Evolutionary conservation across 1,140 invertebrate species (phyloP), one percentile per base, ranked within the genome.

Genomic region (Cylas formicarius): DNA sequence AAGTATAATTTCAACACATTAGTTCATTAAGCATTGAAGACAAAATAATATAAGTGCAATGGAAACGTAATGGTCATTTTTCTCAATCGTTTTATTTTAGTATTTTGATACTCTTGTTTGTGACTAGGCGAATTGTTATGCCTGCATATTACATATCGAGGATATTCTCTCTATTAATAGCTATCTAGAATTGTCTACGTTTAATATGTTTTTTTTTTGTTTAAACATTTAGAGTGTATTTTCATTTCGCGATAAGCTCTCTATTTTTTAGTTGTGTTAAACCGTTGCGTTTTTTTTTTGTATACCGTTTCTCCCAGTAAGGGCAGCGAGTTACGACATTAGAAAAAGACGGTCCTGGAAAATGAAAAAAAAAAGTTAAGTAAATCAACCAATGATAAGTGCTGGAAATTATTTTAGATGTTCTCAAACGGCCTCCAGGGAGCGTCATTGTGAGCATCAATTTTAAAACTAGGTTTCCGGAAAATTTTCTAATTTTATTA

Each of bases 51-150:
- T 48, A 55, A 55, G 52, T 56, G 53, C 37, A 50, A 53, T 52
- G 53, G 53, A 55, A 57, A 57, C 46, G 38, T 22, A 42, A 34
- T 39, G 40, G 23, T 43, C 44, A 22, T 27, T 31, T 46, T 22
- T 27, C 44, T 40, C 37, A 36, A 47, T 43, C 34, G 32, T 50
- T 36, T 26, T 41, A 23, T 46, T 41, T 46, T 38, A 24, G 50
- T 58, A 55, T 56, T 58, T 58, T 58, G 54, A 52, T 56, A 58
- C 54, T 58, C 52, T 49, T 53, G 35, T 37, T 37, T n/a, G 39
- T 51, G 53, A 48, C 52, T 54, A 51, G 45, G 36, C 45, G 42
- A 40, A 51, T 27, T 34, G 31, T 48, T 31, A 45, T 29, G 41
- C 53, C 44, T 54, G 48, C 37, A 50, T 44, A 49, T n/a, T n/a